Conservation (phyloP, 2,888 invertebrate species). For the Chrysomela aeneicollis region DNA sequence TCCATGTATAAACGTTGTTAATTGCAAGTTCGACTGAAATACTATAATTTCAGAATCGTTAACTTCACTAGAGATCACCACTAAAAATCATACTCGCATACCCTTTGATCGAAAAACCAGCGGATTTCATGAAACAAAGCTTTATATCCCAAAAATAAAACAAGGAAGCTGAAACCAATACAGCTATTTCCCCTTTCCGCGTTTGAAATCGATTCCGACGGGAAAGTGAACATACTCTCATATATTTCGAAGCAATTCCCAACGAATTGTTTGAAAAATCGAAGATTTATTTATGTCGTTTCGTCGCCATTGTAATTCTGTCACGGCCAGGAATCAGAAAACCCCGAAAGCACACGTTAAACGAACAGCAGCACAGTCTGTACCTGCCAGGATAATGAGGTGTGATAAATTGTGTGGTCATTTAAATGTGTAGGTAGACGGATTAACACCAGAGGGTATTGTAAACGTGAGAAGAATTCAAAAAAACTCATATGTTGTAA, state of each 20-base stretch:
- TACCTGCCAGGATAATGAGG: constrained; percentile 15
- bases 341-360: constrained; percentile 21
- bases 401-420: background rate
- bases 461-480: no score
- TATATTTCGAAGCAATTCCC: constrained; percentile 43
- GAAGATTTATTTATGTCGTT: constrained; percentile 44
- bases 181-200: background rate
- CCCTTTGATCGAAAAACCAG: background rate
- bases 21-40: no score
- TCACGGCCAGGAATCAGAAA: constrained; percentile 36
- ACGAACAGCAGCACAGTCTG: constrained; percentile 20
- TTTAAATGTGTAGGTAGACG: background rate
- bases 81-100: background rate
- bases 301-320: constrained; percentile 41
- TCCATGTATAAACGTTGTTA: no score
- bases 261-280: constrained; percentile 41
- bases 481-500: no score
- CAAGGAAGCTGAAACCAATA: background rate
- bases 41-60: background rate
- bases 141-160: background rate
- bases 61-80: background rate
- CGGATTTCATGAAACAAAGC: background rate
- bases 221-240: constrained; percentile 25
- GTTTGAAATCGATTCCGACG: constrained; percentile 13
- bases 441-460: no score